phyloP scores from a whole-genome alignment of 2,113 vertebrate species.

The Macquaria ambigua region DNA sequence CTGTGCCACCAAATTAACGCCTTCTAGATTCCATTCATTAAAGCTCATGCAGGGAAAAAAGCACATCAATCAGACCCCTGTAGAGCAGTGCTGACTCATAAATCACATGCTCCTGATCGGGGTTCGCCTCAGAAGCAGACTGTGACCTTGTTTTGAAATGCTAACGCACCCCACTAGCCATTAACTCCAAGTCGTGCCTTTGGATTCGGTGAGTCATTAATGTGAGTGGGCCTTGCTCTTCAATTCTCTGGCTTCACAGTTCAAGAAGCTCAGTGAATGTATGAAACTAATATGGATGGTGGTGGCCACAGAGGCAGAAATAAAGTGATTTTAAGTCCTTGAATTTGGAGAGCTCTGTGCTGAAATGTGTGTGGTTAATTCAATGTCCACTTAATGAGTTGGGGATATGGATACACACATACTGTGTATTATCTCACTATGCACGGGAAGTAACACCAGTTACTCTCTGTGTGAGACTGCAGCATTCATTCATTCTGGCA shows the following conservation, averaged over 20 bases:
- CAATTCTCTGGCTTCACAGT: constrained; percentile 43
- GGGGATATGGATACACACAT: constrained; percentile 8
- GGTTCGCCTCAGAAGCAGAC: constrained; percentile 52
- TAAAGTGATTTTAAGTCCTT: constrained; percentile 31
- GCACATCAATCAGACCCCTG: constrained; percentile 42
- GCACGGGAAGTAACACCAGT: not conserved
- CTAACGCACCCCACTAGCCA: constrained; percentile 46
- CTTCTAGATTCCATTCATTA: constrained; percentile 69
- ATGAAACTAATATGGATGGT: constrained; percentile 26
- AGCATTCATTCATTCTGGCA: not conserved
- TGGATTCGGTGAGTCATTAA: constrained; percentile 64
- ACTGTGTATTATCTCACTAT: constrained; percentile 32
- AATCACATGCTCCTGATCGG: constrained; percentile 66
- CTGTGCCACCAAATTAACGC: constrained; percentile 54
- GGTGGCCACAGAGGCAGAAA: constrained; percentile 17
- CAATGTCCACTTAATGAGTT: constrained; percentile 36
- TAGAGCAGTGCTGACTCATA: constrained; percentile 63
- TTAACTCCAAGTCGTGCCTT: constrained; percentile 59
- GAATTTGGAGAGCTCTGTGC: not conserved
- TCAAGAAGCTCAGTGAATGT: constrained; percentile 33
- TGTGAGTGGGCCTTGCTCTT: constrained; percentile 29
- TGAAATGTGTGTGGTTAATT: constrained; percentile 32
- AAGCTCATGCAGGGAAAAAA: constrained; percentile 16
- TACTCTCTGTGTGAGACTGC: not conserved
- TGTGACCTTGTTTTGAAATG: constrained; percentile 70